phyloP scores from a whole-genome alignment of 2,888 invertebrate genomes.

The Alloscopus bannaensis region DNA sequence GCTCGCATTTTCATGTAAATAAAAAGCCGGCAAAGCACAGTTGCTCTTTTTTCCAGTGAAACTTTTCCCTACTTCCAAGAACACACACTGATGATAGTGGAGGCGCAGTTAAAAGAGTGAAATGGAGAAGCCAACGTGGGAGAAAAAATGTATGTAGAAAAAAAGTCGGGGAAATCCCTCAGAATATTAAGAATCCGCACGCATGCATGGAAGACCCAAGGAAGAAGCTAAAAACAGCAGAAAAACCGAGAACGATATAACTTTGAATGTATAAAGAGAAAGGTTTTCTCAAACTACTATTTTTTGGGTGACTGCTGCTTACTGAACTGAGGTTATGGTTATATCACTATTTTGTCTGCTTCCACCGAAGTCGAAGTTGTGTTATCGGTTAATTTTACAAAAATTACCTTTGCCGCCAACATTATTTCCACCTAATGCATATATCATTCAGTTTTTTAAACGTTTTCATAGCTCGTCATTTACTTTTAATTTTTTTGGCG shows the following conservation, averaged over 20 bases:
- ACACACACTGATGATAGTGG: too few species aligned
- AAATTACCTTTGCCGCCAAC: conserved; percentile 9
- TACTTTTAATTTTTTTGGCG: too few species aligned
- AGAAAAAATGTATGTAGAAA: conserved; percentile 27
- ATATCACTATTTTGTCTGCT: conserved; percentile 34
- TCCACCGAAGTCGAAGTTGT: not conserved
- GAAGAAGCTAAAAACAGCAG: conserved; percentile 13
- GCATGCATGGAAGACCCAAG: conserved; percentile 19
- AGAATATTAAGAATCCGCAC: conserved; percentile 34
- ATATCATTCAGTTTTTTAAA: too few species aligned
- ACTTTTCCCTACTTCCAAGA: not conserved
- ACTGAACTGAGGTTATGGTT: conserved; percentile 36
- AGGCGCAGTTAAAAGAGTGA: conserved; percentile 13
- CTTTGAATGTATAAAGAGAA: conserved; percentile 12
- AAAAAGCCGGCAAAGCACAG: too few species aligned
- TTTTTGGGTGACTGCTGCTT: conserved; percentile 3
- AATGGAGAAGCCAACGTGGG: conserved; percentile 5
- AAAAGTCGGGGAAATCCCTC: conserved; percentile 25
- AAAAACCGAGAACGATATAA: not conserved
- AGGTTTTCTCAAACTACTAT: conserved; percentile 1
- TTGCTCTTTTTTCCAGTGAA: too few species aligned
- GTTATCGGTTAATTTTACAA: conserved; percentile 8
- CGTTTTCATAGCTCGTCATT: too few species aligned
- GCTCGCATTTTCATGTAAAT: too few species aligned
- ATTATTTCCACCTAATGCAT: too few species aligned